Evolutionary conservation across 2,797 vertebrate genomes (phyloP), one percentile per base, ranked within the genome.

Genomic region (Octomys mimax): DNA sequence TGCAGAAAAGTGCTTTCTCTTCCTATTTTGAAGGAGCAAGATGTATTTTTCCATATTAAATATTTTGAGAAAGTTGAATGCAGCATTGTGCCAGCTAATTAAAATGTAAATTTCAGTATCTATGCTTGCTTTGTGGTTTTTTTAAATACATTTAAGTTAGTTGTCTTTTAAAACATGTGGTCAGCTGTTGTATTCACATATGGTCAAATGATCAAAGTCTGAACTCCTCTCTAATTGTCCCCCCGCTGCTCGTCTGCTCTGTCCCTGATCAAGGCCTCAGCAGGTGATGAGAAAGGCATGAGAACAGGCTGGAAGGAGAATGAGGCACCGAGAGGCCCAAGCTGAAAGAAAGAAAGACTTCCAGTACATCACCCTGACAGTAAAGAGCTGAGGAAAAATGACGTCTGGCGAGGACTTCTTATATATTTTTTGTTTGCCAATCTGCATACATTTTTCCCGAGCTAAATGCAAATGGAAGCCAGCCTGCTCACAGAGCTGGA

Each of bases 191-290:
- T 99, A 99, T 99, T 99, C 99, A 99, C 99, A 99, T 99, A 99
- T 99, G 99, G 99, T 99, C 99, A 99, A 99, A 99, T 99, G 99
- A 99, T 99, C 99, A 99, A 99, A 99, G 99, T 99, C 98, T 99
- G 99, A 99, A 99, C 99, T 99, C 99, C 99, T 99, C 99, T 99
- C 99, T 99, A 99, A 99, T 99, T 99, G 99, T 99, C 99, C 97
- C 99, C 99, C 99, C 98, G 99, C 99, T 99, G 99, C 99, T 99
- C 99, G 98, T 99, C 99, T 99, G 99, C 99, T 99, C 99, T 99
- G 99, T 99, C 99, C 99, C 99, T 99, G 99, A 99, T 99, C 99
- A 99, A 99, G 99, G 99, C 99, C 99, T 99, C 99, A 99, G 99
- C 99, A 99, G 99, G 99, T 99, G 99, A 99, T 99, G 99, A 99